Percentiles rank a stretch among this genome's conserved stretches.
Conservation (phyloP, 2,113 vertebrate genomes). For the Perca schrenkii region DNA sequence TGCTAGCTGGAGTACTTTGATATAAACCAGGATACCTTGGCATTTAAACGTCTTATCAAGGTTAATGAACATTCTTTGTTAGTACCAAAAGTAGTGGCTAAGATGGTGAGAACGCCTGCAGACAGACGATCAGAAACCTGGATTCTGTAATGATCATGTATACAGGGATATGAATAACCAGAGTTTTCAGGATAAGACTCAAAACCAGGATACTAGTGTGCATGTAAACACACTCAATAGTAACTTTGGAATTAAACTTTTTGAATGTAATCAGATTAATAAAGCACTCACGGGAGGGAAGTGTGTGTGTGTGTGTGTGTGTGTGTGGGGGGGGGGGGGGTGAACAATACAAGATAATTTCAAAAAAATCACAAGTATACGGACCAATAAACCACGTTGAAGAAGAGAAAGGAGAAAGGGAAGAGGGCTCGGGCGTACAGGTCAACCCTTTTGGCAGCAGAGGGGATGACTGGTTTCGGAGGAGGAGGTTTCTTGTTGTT, state of each 20-base stretch:
- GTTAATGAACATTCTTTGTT: background rate
- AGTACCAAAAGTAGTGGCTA: background rate
- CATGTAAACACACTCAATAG: background rate
- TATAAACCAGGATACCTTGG: background rate
- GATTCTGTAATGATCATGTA: background rate
- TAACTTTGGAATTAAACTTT: constrained; percentile 36
- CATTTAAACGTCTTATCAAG: background rate
- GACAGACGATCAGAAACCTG: background rate
- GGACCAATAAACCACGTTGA: constrained; percentile 99
- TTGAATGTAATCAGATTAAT: constrained; percentile 1
- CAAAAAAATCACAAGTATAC: constrained; percentile 92
- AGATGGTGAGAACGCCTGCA: background rate
- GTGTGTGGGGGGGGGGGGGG: background rate
- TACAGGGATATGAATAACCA: background rate
- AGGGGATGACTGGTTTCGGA: constrained; percentile 96
- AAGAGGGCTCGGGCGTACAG: constrained; percentile 96
- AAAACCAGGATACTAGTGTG: background rate
- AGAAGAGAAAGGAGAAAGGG: constrained; percentile 99
- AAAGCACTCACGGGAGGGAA: constrained; percentile 15
- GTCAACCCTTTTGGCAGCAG: constrained; percentile 95
- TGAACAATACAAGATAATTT: constrained; percentile 21
- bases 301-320: background rate
- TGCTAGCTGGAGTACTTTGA: background rate
- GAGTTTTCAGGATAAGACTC: background rate
- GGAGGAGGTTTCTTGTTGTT: constrained; percentile 94